Evolutionary conservation across 37 sponge, comb jelly and placozoan species (phyloP).

Genomic region (Cladorhizidae sp.): DNA sequence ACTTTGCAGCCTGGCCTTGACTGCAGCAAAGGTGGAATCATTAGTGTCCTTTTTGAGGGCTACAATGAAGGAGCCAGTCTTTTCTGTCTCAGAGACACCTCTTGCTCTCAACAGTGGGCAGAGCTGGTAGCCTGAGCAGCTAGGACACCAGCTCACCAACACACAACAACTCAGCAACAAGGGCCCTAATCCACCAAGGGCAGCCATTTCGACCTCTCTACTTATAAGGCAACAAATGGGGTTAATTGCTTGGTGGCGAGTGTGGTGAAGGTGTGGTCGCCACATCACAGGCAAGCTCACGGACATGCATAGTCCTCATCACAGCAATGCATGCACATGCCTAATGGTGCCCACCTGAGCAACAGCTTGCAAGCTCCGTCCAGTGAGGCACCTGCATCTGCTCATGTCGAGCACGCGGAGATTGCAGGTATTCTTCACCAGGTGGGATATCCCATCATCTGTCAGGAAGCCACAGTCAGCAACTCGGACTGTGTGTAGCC

Average conservation of each 20-base stretch:
- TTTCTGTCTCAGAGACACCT: slow-evolving; percentile 21
- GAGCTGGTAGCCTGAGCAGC: neutral
- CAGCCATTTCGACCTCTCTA: neutral
- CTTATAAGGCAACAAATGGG: too few relatives aligned
- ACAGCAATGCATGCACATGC: neutral
- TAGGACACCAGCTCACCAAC: neutral
- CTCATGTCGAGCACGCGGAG: slow-evolving; percentile 35
- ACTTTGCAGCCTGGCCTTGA: neutral
- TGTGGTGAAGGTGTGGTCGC: too few relatives aligned
- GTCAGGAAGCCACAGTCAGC: slow-evolving; percentile 11
- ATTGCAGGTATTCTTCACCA: neutral
- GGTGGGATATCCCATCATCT: slow-evolving; percentile 19
- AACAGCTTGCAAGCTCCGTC: slow-evolving; percentile 11
- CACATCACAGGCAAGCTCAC: too few relatives aligned
- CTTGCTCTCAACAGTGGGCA: slow-evolving; percentile 43
- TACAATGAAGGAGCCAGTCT: slow-evolving; percentile 59
- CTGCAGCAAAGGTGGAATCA: neutral
- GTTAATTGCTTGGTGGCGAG: too few relatives aligned
- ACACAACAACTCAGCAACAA: neutral
- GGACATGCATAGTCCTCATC: too few relatives aligned
- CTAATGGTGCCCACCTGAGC: slow-evolving; percentile 16
- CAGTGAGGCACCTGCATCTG: slow-evolving; percentile 30
- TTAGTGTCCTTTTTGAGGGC: slow-evolving; percentile 31
- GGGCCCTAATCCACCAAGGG: neutral
- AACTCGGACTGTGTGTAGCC: neutral